Evolutionary conservation across 1,140 invertebrate species (phyloP).

Genomic region (Drosophila repletoides): DNA sequence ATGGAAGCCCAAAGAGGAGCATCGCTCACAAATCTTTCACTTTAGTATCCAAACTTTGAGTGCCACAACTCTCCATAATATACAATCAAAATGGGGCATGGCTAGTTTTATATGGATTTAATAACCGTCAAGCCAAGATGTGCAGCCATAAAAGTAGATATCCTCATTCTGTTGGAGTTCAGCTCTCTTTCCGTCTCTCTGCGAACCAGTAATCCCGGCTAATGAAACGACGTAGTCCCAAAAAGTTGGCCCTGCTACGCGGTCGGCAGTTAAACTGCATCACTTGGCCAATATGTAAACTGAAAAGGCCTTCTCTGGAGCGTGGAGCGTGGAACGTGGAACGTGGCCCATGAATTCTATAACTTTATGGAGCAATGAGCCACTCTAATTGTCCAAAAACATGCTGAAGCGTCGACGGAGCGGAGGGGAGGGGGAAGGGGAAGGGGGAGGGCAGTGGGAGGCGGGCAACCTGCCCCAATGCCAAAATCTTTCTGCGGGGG

Average conservation of each 20-base stretch:
- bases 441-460: background rate
- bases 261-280: conserved; percentile 63
- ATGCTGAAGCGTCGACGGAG: conserved; percentile 1
- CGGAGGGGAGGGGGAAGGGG: background rate
- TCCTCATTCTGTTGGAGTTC: background rate
- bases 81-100: background rate
- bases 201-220: conserved; percentile 41
- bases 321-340: conserved; percentile 51
- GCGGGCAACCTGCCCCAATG: conserved; percentile 23
- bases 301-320: conserved; percentile 56
- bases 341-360: conserved; percentile 70
- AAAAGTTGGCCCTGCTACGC: conserved; percentile 48
- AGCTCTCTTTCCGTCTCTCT: background rate
- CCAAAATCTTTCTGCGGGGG: conserved; percentile 46
- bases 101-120: conserved; percentile 29
- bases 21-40: background rate
- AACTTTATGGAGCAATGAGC: conserved; percentile 73
- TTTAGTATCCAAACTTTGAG: too few species aligned
- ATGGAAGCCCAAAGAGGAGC: background rate
- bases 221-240: conserved; percentile 63
- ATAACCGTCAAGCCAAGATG: conserved; percentile 17
- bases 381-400: conserved; percentile 68
- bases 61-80: too few species aligned
- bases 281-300: conserved; percentile 67
- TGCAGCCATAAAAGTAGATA: conserved; percentile 28